A percentile compares a stretch with the other conserved stretches of the same genome.
These are phyloP conservation scores for Carcharodon carcharias DNA, from an alignment of 2,797 vertebrate genomes.

Conservation along the genomic window DNA sequence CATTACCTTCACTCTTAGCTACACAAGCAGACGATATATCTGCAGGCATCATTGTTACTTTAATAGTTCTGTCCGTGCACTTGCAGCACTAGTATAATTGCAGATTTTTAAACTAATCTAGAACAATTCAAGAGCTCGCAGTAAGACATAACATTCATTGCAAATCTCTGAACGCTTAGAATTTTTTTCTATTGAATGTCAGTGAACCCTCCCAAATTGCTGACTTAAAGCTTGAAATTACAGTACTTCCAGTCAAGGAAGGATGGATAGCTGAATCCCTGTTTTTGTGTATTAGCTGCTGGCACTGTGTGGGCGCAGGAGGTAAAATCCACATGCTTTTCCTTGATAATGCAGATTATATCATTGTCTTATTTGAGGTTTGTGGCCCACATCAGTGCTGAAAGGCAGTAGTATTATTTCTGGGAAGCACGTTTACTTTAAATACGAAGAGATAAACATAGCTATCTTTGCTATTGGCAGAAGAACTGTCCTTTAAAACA, in stretches of 20 bases:
- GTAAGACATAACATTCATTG: background rate
- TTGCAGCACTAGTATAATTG: background rate
- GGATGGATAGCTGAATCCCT: background rate
- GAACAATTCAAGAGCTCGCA: background rate
- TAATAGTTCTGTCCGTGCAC: background rate
- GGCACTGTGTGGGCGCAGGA: background rate
- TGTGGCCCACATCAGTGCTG: background rate
- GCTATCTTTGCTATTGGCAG: background rate
- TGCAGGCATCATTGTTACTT: background rate
- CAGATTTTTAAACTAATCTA: background rate
- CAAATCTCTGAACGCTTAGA: background rate
- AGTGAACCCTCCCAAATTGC: background rate
- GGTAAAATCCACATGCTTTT: background rate
- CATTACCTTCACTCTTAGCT: background rate
- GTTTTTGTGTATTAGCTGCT: background rate
- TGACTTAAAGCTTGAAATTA: background rate
- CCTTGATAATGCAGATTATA: background rate
- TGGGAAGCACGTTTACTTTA: background rate
- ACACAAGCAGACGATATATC: background rate
- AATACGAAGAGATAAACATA: background rate
- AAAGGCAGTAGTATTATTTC: background rate
- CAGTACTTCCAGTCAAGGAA: background rate
- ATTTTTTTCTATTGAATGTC: background rate
- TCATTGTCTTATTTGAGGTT: background rate
- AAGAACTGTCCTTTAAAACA: background rate